Conservation (phyloP, 2,888 invertebrate genomes). For the Amphipoea lucens region DNA sequence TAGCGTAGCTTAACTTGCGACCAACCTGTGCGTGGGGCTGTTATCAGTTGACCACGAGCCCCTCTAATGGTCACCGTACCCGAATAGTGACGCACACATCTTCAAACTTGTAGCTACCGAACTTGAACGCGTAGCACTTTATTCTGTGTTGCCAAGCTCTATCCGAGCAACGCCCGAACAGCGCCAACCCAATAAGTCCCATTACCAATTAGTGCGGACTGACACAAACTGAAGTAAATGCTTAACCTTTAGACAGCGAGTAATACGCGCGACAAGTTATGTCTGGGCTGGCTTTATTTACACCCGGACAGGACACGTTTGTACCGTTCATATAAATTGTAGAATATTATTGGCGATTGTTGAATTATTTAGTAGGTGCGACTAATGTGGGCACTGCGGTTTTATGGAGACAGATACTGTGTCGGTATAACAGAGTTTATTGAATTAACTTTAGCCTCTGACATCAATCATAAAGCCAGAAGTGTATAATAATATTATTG, state of each 20-base stretch:
- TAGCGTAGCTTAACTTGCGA: neutral
- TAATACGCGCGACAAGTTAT: slow-evolving; percentile 29
- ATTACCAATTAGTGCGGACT: slow-evolving; percentile 44
- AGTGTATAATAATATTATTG: slow-evolving; percentile 23
- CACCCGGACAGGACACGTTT: slow-evolving; percentile 31
- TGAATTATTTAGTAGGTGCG: slow-evolving; percentile 51
- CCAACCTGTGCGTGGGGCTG: neutral
- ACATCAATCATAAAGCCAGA: slow-evolving; percentile 27
- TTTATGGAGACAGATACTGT: slow-evolving; percentile 44
- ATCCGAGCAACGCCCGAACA: neutral
- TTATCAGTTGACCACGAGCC: neutral
- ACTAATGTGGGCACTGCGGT: slow-evolving; percentile 39
- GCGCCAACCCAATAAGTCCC: slow-evolving; percentile 13
- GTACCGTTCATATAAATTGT: slow-evolving; percentile 42
- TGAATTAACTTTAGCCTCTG: slow-evolving; percentile 41
- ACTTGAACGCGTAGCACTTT: neutral
- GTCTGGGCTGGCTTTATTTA: slow-evolving; percentile 39
- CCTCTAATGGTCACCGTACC: neutral
- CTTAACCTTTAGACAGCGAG: slow-evolving; percentile 24
- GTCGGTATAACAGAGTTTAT: slow-evolving; percentile 9
- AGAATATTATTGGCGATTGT: slow-evolving; percentile 26
- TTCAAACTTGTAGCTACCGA: neutral
- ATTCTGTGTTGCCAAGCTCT: neutral
- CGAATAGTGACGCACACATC: neutral
- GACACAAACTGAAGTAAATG: slow-evolving; percentile 37